Base-by-base conservation (phyloP, 2,113 vertebrate genomes). In the Oryzias celebensis region DNA sequence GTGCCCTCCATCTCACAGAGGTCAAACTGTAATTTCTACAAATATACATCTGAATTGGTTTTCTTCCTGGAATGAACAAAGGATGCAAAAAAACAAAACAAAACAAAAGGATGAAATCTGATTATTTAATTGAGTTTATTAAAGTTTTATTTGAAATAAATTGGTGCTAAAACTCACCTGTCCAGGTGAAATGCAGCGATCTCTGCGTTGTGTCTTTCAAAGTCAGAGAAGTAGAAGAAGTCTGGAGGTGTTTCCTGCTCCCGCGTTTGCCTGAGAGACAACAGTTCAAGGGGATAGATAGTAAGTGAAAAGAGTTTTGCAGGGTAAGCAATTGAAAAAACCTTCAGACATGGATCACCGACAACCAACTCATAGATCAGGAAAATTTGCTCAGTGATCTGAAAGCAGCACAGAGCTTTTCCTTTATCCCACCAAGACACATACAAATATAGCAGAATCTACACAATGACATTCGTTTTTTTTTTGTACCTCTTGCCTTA, bases 221-320 rank as follows among this genome's bases (percentile, higher is more conserved):
- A 98, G 91, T 99, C 97, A 0, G 97, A 99, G 91, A 99, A 99
- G 77, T 99, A 98, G 87, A 99, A 99, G 69, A 99, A 99, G 83
- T 99, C 97, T 2, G 97, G 97, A 0, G 96, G 97, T 0, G 97
- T 99, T 84, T 98, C 94, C 84, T 99, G 96, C 52, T 98, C 96
- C 71, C 97, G 92, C 6, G 94, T 96, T 86, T 99, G 97, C 81
- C 97, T 99, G 81, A 31, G 75, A 79, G 66, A 83, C 1, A 66
- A 12, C 8, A 0, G 24, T 15, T 52, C 7, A 22, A 23, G 22
- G 44, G 15, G 44, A 17, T 15, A 16, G 44, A 17, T 15, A 16
- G 17, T 16, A 2, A 48, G n/a, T 8, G 1, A 13, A 48, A 20
- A 48, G 3, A 12, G 1, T n/a, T 48, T 18, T 47, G n/a, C 8